phyloP scores from a whole-genome alignment of 2,888 invertebrate genomes.

The Caenorhabditis angaria region DNA sequence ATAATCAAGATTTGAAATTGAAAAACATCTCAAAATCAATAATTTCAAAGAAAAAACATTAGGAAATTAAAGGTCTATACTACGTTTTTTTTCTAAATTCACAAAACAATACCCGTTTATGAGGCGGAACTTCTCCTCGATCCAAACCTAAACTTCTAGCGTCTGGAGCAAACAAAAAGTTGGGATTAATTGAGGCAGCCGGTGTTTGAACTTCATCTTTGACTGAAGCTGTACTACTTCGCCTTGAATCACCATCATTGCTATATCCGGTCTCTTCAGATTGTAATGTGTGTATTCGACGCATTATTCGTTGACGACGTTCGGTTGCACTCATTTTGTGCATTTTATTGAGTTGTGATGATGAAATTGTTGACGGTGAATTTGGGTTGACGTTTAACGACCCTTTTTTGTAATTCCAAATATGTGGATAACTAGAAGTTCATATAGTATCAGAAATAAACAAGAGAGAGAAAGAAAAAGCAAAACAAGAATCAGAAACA shows the following conservation, averaged over 20 bases:
- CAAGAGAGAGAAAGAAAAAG: too few species aligned
- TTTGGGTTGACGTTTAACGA: background rate
- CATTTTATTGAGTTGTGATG: background rate
- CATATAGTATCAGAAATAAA: too few species aligned
- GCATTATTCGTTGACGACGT: slow-evolving; percentile 58
- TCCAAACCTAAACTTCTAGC: slow-evolving; percentile 47
- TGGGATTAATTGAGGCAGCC: slow-evolving; percentile 46
- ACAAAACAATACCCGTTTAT: slow-evolving; percentile 48
- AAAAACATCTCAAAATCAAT: slow-evolving; percentile 5
- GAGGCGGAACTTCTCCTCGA: slow-evolving; percentile 57
- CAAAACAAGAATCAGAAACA: too few species aligned
- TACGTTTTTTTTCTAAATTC: too few species aligned
- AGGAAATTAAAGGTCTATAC: slow-evolving; percentile 14
- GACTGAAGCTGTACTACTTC: slow-evolving; percentile 39
- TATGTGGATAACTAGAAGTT: background rate
- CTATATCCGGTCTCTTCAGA: slow-evolving; percentile 53
- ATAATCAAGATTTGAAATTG: too few species aligned
- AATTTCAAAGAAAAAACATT: background rate
- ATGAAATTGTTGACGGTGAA: background rate
- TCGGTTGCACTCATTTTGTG: slow-evolving; percentile 51
- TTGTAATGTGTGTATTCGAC: slow-evolving; percentile 57
- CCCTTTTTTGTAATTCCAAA: background rate
- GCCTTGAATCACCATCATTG: slow-evolving; percentile 38
- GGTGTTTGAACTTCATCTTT: slow-evolving; percentile 30
- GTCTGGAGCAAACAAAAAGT: slow-evolving; percentile 55